Base-by-base conservation (phyloP, 2,888 invertebrate genomes). In the Melieria omissa region DNA sequence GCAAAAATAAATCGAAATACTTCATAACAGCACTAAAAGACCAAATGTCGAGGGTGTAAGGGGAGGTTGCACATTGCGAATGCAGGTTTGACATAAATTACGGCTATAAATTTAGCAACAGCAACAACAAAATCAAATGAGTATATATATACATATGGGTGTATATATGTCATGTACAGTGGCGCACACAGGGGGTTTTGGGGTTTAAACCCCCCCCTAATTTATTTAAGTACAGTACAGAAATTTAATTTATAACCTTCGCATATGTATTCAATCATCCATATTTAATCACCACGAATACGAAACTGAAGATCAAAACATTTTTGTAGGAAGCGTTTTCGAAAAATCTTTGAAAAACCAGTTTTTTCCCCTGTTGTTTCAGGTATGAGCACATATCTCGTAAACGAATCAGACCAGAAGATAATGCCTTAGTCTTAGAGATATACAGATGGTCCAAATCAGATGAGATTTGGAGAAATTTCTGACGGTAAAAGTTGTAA, bases 41-140 rank as follows among this genome's bases (percentile, higher is more conserved):
- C 29, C 29, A 29, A 29, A 29, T 29, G 29, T 29, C 29, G 29
- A 29, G 64, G 64, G 52, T 64, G 49, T 52, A 64, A 49, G 29
- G 29, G 29, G 64, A 41, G 52, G 41, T 62, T 52, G 41, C 49
- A 64, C 64, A 29, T 29, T 29, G 29, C 52, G 52, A 64, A 52
- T 52, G 52, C 52, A 52, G 6, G 68, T 67, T 73, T 73, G 76
- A 74, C 73, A 76, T 76, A 73, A 74, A 73, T 76, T 76, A 76
- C 74, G 67, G 66, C 71, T 64, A 76, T 73, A 76, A 76, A 76
- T 70, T 71, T 29, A 29, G 29, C 29, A 29, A 29, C 29, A 29
- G 5, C n/a, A 42, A 57, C 65, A 14, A 55, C 57, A 45, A 54
- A 65, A 54, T 45, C 65, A 65, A 55, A 44, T 65, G 45, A 5